Conservation (phyloP, 92 coral and sea anemone species). For the Epizoanthus stellaris region DNA sequence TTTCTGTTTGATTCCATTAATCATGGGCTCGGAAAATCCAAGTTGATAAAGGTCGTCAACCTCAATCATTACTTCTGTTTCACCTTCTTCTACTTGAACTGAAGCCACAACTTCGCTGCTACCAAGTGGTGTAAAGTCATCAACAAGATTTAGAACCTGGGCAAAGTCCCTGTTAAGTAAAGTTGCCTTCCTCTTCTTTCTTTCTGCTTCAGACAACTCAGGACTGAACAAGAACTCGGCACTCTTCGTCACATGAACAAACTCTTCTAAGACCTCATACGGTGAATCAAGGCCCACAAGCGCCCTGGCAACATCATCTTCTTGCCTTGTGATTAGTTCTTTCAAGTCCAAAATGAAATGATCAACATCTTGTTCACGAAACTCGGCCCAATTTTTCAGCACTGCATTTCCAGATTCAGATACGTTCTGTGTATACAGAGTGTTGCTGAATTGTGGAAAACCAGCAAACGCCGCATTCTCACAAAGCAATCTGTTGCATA, state of each 20-base stretch:
- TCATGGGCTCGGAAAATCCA: conserved; percentile 34
- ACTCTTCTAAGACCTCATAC: too few relatives aligned
- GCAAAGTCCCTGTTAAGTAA: too few relatives aligned
- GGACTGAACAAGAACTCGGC: too few relatives aligned
- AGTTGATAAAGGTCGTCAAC: neutral
- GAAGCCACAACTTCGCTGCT: neutral
- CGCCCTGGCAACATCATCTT: too few relatives aligned
- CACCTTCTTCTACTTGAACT: neutral
- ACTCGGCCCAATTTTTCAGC: conserved; percentile 4
- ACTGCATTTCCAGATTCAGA: conserved; percentile 34
- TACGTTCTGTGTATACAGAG: conserved; percentile 29
- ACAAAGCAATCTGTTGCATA: conserved; percentile 34
- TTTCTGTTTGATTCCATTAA: neutral
- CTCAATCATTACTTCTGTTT: neutral
- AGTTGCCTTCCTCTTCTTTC: too few relatives aligned
- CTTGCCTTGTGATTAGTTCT: too few relatives aligned
- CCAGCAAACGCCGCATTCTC: conserved; percentile 44
- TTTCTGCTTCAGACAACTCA: too few relatives aligned
- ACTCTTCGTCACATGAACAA: too few relatives aligned
- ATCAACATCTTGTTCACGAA: conserved; percentile 9
- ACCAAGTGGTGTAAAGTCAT: neutral
- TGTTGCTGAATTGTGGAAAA: conserved; percentile 34
- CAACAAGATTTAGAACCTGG: too few relatives aligned
- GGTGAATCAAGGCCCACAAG: too few relatives aligned
- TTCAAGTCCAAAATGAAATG: conserved; percentile 34